Evolutionary conservation across 2,113 vertebrate genomes (phyloP).

Genomic region (Corvus moneduloides): DNA sequence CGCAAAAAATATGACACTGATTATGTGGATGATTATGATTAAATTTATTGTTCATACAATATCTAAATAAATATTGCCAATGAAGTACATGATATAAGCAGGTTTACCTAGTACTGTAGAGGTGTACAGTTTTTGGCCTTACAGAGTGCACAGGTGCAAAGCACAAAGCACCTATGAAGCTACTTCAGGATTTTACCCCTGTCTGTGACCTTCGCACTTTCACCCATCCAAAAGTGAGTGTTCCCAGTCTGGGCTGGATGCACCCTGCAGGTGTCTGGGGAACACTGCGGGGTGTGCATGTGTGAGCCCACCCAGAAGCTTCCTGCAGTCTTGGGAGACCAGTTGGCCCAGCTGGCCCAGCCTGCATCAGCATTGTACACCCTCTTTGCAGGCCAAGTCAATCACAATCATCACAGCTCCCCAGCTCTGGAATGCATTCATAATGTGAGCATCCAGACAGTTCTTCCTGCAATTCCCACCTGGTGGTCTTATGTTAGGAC

Average conservation of each 20-base stretch:
- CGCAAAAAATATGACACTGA: fast-evolving
- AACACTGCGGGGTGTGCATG: background rate
- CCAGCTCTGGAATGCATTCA: background rate
- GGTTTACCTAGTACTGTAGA: background rate
- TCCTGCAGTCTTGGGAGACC: background rate
- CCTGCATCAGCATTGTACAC: background rate
- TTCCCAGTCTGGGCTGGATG: background rate
- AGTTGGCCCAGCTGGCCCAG: background rate
- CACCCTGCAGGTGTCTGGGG: background rate
- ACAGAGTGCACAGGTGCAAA: background rate
- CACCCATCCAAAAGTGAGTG: background rate
- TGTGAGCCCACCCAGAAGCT: background rate
- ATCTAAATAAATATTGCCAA: background rate
- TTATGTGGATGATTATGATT: background rate
- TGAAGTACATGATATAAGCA: background rate
- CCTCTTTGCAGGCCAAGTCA: background rate
- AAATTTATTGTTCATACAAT: background rate
- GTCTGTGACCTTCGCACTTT: background rate
- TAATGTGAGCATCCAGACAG: background rate
- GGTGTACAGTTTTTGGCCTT: background rate
- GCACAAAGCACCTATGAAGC: background rate
- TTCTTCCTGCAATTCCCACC: background rate
- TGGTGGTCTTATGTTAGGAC: background rate
- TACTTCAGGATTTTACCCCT: background rate
- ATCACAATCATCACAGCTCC: background rate